Evolutionary conservation across 2,113 vertebrate species (phyloP).

Genomic region (Condylura cristata): DNA sequence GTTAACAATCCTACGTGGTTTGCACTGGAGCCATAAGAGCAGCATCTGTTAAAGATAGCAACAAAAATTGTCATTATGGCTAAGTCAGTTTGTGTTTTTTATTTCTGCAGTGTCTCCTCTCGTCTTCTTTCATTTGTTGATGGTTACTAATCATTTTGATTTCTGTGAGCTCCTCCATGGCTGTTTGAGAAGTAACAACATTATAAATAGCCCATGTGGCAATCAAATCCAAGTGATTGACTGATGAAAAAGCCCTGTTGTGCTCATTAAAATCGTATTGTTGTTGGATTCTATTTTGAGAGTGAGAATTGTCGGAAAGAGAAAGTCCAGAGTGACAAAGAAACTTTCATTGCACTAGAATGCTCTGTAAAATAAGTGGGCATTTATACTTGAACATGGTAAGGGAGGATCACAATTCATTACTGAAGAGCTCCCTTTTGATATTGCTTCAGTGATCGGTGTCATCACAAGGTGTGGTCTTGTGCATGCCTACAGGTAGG

Average conservation of each 20-base stretch:
- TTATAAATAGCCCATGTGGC: background rate
- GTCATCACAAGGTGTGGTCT: slow-evolving; percentile 6
- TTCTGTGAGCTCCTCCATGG: background rate
- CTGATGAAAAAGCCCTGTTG: background rate
- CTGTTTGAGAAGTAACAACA: background rate
- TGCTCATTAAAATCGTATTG: background rate
- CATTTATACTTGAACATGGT: background rate
- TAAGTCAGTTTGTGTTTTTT: background rate
- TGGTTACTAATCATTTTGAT: background rate
- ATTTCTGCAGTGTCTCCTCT: background rate
- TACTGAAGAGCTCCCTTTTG: background rate
- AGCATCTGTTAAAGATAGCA: background rate
- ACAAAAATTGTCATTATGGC: background rate
- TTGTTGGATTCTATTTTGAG: background rate
- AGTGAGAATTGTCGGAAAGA: background rate
- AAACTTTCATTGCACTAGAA: background rate
- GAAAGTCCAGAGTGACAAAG: background rate
- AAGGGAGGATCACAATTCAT: background rate
- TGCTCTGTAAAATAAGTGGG: background rate
- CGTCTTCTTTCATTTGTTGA: background rate
- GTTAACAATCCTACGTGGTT: background rate
- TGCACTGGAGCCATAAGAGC: background rate
- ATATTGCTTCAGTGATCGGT: background rate
- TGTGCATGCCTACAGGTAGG: background rate
- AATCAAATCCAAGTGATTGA: background rate